A percentile compares a stretch with the other conserved stretches of the same genome.
Evolutionary conservation across 2,797 vertebrate species (phyloP).

Genomic region (Lagorchestes hirsutus): DNA sequence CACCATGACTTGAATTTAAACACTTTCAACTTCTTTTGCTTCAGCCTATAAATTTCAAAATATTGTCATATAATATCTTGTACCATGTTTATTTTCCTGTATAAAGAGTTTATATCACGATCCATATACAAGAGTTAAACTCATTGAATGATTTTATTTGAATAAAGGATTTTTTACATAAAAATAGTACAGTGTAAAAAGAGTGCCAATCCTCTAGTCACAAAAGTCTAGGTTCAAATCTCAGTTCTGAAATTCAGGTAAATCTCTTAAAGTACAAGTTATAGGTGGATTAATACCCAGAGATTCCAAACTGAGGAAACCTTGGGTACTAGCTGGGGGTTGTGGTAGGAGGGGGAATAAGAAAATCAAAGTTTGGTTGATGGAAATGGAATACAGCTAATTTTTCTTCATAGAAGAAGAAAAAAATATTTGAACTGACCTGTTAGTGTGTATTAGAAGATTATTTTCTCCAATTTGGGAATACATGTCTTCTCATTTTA

Average conservation of each 20-base stretch:
- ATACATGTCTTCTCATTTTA: too few relatives aligned
- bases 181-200: not conserved
- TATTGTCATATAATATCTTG: not conserved
- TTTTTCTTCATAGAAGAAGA: not conserved
- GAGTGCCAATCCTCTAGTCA: not conserved
- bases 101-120: not conserved
- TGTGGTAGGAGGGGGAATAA: fast-evolving
- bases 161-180: not conserved
- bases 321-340: not conserved
- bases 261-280: not conserved
- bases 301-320: not conserved
- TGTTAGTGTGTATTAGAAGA: not conserved
- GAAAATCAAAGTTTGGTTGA: not conserved
- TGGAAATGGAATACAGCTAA: not conserved
- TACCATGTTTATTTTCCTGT: not conserved
- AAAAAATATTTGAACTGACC: not conserved
- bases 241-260: not conserved
- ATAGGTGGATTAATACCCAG: not conserved
- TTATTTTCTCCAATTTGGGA: too few relatives aligned
- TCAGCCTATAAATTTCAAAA: not conserved
- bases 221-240: not conserved
- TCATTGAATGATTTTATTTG: not conserved
- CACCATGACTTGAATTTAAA: not conserved
- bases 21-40: not conserved
- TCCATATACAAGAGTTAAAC: not conserved